Percentiles rank a stretch among this genome's conserved stretches.
Evolutionary conservation across 2,797 vertebrate species (phyloP).

Genomic region (Acridotheres tristis): DNA sequence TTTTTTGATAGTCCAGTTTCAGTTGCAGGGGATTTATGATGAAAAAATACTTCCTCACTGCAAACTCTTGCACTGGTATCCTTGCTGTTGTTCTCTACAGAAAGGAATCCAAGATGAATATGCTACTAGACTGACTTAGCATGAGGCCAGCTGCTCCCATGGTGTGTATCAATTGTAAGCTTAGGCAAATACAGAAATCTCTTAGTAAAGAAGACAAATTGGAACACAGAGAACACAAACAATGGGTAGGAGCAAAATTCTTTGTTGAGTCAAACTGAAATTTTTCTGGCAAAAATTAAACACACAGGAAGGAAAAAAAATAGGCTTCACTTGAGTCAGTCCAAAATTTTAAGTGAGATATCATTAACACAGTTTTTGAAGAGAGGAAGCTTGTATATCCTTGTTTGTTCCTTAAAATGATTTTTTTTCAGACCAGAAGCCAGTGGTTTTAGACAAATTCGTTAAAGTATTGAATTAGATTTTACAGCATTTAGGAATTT

Average conservation of each 20-base stretch:
- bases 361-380: background rate
- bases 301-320: fast-evolving
- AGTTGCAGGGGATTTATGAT: background rate
- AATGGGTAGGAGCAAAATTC: background rate
- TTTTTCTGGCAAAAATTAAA: background rate
- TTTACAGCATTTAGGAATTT: background rate
- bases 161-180: background rate
- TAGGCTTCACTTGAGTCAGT: background rate
- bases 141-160: background rate
- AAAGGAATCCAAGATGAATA: background rate
- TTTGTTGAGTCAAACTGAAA: background rate
- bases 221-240: background rate
- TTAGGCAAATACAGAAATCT: conserved; percentile 1
- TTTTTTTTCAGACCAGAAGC: background rate
- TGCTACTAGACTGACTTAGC: background rate
- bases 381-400: background rate
- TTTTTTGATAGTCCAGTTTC: background rate
- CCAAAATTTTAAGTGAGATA: background rate
- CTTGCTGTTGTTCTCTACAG: background rate
- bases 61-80: background rate
- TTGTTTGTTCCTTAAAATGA: background rate
- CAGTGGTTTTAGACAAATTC: background rate
- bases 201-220: background rate
- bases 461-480: background rate
- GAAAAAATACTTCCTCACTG: background rate